Conservation (phyloP, 2,113 vertebrate genomes). For the Prionailurus viverrinus region DNA sequence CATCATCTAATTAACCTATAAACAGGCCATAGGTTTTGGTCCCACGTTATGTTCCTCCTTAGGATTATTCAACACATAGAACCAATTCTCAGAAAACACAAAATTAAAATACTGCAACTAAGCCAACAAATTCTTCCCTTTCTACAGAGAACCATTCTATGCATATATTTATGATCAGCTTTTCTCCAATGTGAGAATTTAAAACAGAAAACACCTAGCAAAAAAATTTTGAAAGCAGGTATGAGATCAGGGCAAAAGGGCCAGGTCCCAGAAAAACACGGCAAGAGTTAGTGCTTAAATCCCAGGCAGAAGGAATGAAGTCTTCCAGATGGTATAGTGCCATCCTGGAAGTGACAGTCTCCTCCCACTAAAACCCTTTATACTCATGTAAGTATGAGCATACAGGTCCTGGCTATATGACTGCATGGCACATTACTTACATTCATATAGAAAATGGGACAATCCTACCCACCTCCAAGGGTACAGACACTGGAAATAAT, state of each 20-base stretch:
- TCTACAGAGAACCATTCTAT: background rate
- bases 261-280: background rate
- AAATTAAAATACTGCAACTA: background rate
- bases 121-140: background rate
- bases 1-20: background rate
- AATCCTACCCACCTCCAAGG: background rate
- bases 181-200: conserved; percentile 49
- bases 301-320: background rate
- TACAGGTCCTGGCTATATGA: background rate
- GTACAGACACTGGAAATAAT: background rate
- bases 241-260: background rate
- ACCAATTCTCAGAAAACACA: conserved; percentile 37
- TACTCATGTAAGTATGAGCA: background rate
- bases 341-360: too few relatives aligned
- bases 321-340: background rate
- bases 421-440: background rate
- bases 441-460: background rate
- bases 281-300: background rate
- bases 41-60: background rate
- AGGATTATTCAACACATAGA: background rate
- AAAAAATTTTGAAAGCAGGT: conserved; percentile 10
- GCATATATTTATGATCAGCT: background rate
- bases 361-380: background rate
- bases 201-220: background rate
- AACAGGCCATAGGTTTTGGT: background rate